Conservation (phyloP, 2,888 invertebrate species). For the Nomada flava region DNA sequence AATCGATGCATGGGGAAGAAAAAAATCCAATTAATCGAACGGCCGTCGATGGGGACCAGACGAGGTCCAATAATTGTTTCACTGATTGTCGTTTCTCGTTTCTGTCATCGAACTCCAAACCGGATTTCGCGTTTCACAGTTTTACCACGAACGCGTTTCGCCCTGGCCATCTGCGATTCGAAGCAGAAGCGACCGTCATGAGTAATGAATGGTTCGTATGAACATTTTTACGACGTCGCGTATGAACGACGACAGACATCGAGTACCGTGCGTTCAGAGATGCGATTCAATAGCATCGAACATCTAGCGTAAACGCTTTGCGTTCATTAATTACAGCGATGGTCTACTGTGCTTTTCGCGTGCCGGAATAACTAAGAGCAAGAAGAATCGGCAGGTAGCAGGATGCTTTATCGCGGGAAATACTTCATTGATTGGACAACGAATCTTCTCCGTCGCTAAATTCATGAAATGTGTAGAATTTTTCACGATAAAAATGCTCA, state of each 20-base stretch:
- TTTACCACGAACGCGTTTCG: background rate
- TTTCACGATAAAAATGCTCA: conserved; percentile 6
- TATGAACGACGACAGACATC: conserved; percentile 10
- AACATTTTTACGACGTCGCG: conserved; percentile 14
- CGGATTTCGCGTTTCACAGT: background rate
- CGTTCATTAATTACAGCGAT: background rate
- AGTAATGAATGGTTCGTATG: background rate
- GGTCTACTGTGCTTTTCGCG: background rate
- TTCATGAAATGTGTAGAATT: background rate
- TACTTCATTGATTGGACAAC: background rate
- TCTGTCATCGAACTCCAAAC: background rate
- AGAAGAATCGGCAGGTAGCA: conserved; percentile 9
- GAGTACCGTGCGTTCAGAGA: background rate
- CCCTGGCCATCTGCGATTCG: background rate
- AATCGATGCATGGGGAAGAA: background rate
- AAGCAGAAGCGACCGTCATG: background rate
- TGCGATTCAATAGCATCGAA: conserved; percentile 9
- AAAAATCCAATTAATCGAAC: conserved; percentile 36
- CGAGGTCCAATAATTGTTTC: conserved; percentile 13
- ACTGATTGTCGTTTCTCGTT: background rate
- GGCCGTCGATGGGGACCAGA: background rate
- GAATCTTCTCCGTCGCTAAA: too few relatives aligned
- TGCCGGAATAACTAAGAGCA: conserved; percentile 15
- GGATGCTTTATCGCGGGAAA: background rate
- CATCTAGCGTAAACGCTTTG: conserved; percentile 10